A percentile compares a stretch with the other conserved stretches of the same genome.
Evolutionary conservation across 2,797 vertebrate genomes (phyloP).

Genomic region (Choloepus didactylus): DNA sequence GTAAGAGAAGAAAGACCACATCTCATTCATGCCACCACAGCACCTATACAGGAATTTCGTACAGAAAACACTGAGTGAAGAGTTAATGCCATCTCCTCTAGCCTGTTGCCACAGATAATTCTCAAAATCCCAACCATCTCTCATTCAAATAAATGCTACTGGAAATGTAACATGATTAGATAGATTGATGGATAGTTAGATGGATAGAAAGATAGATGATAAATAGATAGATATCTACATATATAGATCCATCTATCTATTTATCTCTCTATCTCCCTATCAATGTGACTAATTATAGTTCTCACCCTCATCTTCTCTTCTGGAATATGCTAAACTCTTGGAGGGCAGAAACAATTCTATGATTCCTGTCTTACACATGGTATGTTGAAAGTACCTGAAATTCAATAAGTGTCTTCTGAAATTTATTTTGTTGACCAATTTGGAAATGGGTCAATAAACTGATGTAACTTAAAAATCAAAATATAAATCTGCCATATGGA

Average conservation of each 20-base stretch:
- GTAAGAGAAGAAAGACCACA: background rate
- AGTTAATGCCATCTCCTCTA: background rate
- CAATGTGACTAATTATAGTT: too few species aligned
- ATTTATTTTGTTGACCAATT: slow-evolving; percentile 30
- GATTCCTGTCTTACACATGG: background rate
- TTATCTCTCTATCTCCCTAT: too few species aligned
- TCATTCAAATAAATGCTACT: background rate
- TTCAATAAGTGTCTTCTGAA: background rate
- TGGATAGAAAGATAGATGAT: too few species aligned
- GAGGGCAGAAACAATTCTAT: background rate
- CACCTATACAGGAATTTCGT: background rate
- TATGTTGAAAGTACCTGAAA: slow-evolving; percentile 37
- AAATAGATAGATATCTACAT: too few species aligned
- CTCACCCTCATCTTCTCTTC: background rate
- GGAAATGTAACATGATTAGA: background rate
- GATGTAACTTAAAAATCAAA: slow-evolving; percentile 53
- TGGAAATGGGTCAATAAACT: background rate
- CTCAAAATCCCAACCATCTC: background rate
- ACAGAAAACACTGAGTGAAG: background rate
- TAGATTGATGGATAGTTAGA: too few species aligned
- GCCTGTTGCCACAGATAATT: background rate
- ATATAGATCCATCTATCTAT: too few species aligned
- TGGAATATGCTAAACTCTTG: background rate
- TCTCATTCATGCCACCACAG: background rate
- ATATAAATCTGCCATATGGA: background rate